Conservation (phyloP, 2,888 invertebrate species). For the Drosophila nr. medialis region DNA sequence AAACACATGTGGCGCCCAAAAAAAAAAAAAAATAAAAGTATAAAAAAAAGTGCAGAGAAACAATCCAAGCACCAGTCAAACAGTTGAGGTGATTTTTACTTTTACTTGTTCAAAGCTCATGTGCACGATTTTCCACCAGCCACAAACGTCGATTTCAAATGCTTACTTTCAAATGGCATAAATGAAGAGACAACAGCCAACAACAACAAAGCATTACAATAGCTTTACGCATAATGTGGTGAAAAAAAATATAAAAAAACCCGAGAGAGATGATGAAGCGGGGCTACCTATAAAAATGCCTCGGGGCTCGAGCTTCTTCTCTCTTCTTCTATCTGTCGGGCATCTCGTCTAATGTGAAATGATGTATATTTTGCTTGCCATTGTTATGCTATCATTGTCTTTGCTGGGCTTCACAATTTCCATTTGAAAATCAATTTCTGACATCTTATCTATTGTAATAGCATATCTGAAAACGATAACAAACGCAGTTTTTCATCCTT, state of each 20-base stretch:
- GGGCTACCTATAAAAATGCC: slow-evolving; percentile 53
- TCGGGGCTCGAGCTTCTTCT: slow-evolving; percentile 2
- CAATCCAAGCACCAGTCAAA: slow-evolving; percentile 49
- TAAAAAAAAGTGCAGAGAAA: slow-evolving; percentile 45
- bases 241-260: slow-evolving; percentile 2
- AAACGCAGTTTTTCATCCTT: slow-evolving; percentile 41
- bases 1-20: slow-evolving; percentile 76
- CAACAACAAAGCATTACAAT: slow-evolving; percentile 38
- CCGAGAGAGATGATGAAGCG: slow-evolving; percentile 47
- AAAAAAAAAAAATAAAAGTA: not conserved
- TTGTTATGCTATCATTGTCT: slow-evolving; percentile 54
- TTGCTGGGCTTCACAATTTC: slow-evolving; percentile 42
- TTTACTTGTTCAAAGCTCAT: slow-evolving; percentile 73
- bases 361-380: slow-evolving; percentile 30
- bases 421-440: slow-evolving; percentile 70
- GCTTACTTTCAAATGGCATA: slow-evolving; percentile 73
- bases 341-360: slow-evolving; percentile 66
- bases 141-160: slow-evolving; percentile 71
- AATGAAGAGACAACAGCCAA: slow-evolving; percentile 69
- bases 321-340: slow-evolving; percentile 17
- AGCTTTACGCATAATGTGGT: slow-evolving; percentile 43
- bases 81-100: slow-evolving; percentile 75
- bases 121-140: slow-evolving; percentile 76
- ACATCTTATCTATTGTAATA: slow-evolving; percentile 64
- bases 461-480: slow-evolving; percentile 33